Base-by-base conservation (phyloP, 2,888 invertebrate species). In the Unio pictorum region DNA sequence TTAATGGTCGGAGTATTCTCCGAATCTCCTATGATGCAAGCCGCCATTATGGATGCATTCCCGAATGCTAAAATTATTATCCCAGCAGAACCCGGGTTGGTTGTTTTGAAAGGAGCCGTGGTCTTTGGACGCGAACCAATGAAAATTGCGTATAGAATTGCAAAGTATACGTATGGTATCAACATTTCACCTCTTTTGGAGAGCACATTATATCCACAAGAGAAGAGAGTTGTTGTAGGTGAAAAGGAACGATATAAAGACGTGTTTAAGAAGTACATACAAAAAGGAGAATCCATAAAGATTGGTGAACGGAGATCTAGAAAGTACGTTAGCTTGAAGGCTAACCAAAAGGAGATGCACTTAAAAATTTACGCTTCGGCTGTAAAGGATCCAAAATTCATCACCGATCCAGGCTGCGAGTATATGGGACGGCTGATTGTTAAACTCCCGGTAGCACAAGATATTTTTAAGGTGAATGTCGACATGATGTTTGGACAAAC, bases 1-100 rank as follows among this genome's bases (percentile, higher is more conserved):
- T 34, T 65, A 18, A 65, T 68, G 63, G 68, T 69, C 7, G 69
- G 69, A 17, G 69, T 66, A 30, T 69, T 69, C 54, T 69, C 69
- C 1, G 69, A 69, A 34, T 69, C 66, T 11, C 55, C 60, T 5
- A 55, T 66, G 45, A 45, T 69, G 30, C 65, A 69, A 23, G 45
- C 56, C 20, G 55, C 30, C 20, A 28, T 66, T 15, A n/a, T 26
- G 30, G 58, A 66, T 23, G 20, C 23, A 18, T 66, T 66, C 26
- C 58, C 28, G 8, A n/a, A 23, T 34, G 30, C 34, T 20, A 59
- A 20, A 28, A 59, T 66, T 28, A 55, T 59, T 30, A 57, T 54
- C 23, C 59, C 66, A 34, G 30, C 15, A 34, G 59, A 66, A 0
- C 59, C 66, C 5, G 58, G 20, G 58, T 20, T 59, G 30, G 54